Evolutionary conservation across 2,888 invertebrate species (phyloP).

Genomic region (Abrostola triplasia): DNA sequence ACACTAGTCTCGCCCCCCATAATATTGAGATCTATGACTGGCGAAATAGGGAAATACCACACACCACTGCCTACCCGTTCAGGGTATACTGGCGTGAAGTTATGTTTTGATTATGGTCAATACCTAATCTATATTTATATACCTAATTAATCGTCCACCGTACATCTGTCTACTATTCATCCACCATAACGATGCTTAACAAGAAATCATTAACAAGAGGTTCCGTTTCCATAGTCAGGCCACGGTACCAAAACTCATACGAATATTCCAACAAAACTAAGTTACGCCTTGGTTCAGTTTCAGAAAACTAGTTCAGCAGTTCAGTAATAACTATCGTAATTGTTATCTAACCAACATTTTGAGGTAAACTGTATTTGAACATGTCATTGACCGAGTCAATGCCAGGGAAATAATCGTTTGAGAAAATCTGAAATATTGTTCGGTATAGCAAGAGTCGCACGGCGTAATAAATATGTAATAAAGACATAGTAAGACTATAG

Average conservation of each 20-base stretch:
- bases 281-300: neutral
- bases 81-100: too few relatives aligned
- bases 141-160: too few relatives aligned
- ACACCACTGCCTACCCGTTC: too few relatives aligned
- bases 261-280: neutral
- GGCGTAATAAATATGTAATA: slow-evolving; percentile 12
- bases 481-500: slow-evolving; percentile 18
- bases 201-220: too few relatives aligned
- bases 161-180: too few relatives aligned
- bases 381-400: slow-evolving; percentile 42
- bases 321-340: slow-evolving; percentile 29
- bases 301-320: neutral
- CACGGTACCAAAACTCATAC: neutral
- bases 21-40: too few relatives aligned
- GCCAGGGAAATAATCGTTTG: slow-evolving; percentile 28
- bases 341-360: slow-evolving; percentile 40
- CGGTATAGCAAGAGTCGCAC: slow-evolving; percentile 32
- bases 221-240: too few relatives aligned
- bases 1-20: too few relatives aligned
- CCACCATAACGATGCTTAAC: too few relatives aligned
- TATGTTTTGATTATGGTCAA: too few relatives aligned
- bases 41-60: too few relatives aligned
- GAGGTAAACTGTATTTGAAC: slow-evolving; percentile 33
- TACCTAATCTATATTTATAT: too few relatives aligned
- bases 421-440: slow-evolving; percentile 39